Base-by-base conservation (phyloP, 2,113 vertebrate genomes). In the Cololabis saira region DNA sequence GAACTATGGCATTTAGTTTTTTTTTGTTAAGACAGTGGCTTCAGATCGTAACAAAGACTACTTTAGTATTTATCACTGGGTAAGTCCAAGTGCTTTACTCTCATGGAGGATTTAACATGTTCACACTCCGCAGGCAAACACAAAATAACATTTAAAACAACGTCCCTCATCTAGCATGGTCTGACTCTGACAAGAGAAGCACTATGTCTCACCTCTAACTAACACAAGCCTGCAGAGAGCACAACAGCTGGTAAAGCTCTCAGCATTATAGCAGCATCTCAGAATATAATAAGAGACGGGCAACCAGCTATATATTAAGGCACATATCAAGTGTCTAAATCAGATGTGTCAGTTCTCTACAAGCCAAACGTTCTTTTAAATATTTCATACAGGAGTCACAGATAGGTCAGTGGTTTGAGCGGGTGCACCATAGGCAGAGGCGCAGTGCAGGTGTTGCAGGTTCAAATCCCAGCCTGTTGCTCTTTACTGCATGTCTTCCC, bases 21-120 rank as follows among this genome's bases (percentile, higher is more conserved):
- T 67, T 27, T 27, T 51, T 67, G 2, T 27, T 27, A 27, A 67
- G 60, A 67, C 68, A n/a, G 22, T 18, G 48, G 65, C 58, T 83
- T 63, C 66, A 75, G 37, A 12, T 52, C 76, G 80, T 71, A 83
- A 89, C 87, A 89, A 87, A 85, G 83, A 42, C 73, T 74, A 68
- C 58, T 84, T 82, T 21, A 80, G 81, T 80, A 85, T 83, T 86
- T 78, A 86, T 78, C 77, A 71, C 50, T 61, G 53, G 62, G 56
- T 67, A 52, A 24, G 49, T 84, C 87, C 82, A 71, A 45, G 43
- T 57, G 81, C 82, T 72, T 57, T 27, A 45, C 70, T 76, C 81
- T 86, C 64, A 77, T 91, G 73, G 87, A 80, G 71, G 86, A 88
- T 88, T 88, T 71, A 86, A 83, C 67, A 89, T 73, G 58, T 74